Conservation (phyloP, 2,888 invertebrate genomes). For the Sylvicola fuscatus region DNA sequence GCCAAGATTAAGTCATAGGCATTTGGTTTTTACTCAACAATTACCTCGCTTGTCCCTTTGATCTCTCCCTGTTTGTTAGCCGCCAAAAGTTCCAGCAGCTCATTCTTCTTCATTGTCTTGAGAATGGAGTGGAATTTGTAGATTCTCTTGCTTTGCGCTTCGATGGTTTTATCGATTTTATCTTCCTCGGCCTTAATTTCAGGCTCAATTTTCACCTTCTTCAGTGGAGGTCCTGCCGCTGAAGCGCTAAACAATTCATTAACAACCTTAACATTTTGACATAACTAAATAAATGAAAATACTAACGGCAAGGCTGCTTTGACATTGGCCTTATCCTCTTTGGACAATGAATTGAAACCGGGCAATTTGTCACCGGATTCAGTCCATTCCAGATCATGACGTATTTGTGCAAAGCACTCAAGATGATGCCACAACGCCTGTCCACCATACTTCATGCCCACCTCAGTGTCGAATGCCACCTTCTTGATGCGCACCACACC, state of each 20-base stretch:
- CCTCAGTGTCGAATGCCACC: conserved; percentile 63
- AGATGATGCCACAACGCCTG: conserved; percentile 80
- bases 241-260: background rate
- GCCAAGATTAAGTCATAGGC: too few species aligned
- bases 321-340: conserved; percentile 47
- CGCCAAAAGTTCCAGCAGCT: conserved; percentile 42
- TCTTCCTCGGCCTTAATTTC: conserved; percentile 30
- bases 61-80: conserved; percentile 52
- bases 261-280: background rate
- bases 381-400: conserved; percentile 52
- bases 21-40: too few species aligned
- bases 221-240: conserved; percentile 36
- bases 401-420: conserved; percentile 63
- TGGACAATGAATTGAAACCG: conserved; percentile 48
- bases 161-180: conserved; percentile 32
- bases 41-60: conserved; percentile 43
- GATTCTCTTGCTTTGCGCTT: conserved; percentile 46
- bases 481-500: conserved; percentile 58
- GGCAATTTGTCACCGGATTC: conserved; percentile 50
- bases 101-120: conserved; percentile 29
- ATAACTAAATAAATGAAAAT: background rate
- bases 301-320: conserved; percentile 43
- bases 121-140: conserved; percentile 36
- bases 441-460: conserved; percentile 63
- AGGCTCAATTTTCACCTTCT: conserved; percentile 48